Evolutionary conservation across 2,888 invertebrate species (phyloP).

Genomic region (Andrena bucephala): DNA sequence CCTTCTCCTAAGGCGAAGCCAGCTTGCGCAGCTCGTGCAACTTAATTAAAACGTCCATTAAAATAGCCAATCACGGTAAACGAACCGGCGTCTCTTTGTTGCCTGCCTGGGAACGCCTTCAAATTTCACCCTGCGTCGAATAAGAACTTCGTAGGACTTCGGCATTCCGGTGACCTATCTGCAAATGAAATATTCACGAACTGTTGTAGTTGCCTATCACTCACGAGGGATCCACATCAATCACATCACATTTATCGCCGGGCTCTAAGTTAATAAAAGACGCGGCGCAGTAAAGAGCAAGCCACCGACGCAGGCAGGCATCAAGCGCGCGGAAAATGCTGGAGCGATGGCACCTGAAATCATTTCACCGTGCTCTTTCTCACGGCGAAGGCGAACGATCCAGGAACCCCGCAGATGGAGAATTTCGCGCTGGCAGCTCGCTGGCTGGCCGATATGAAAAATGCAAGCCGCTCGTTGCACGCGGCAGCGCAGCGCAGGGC

Average conservation of each 20-base stretch:
- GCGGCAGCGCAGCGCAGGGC: background rate
- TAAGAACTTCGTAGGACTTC: too few species aligned
- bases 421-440: background rate
- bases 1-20: slow-evolving; percentile 72
- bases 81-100: slow-evolving; percentile 50
- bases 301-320: too few species aligned
- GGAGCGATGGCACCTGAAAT: background rate
- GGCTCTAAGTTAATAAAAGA: too few species aligned
- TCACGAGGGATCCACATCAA: too few species aligned
- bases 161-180: too few species aligned
- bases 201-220: too few species aligned
- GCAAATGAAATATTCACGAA: too few species aligned
- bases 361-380: background rate
- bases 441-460: slow-evolving; percentile 1
- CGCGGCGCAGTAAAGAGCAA: too few species aligned
- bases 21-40: slow-evolving; percentile 65
- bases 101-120: slow-evolving; percentile 24
- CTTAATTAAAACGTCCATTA: slow-evolving; percentile 81
- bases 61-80: slow-evolving; percentile 80
- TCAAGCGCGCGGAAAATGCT: background rate
- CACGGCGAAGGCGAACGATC: background rate
- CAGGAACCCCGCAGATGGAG: background rate
- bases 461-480: slow-evolving; percentile 9
- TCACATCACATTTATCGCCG: too few species aligned
- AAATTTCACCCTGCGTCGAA: slow-evolving; percentile 4